Evolutionary conservation across 2,113 vertebrate species (phyloP).

Genomic region (Sula dactylatra): DNA sequence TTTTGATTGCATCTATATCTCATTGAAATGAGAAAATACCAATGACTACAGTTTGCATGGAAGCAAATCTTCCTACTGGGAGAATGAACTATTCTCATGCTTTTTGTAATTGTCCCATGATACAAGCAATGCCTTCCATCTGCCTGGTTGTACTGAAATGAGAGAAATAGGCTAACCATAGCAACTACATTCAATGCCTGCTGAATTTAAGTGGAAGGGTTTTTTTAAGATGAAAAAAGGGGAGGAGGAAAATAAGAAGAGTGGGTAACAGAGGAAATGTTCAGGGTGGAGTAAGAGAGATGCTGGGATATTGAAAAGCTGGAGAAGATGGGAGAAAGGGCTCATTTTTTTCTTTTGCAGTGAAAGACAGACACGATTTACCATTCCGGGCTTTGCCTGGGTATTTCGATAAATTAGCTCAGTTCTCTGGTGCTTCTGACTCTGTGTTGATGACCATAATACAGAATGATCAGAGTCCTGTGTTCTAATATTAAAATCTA

Average conservation of each 20-base stretch:
- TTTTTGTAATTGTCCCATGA: constrained; percentile 6
- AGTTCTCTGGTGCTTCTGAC: neutral
- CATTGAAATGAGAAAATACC: neutral
- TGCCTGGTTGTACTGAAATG: neutral
- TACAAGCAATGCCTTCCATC: neutral
- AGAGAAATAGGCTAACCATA: constrained; percentile 2
- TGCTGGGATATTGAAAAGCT: neutral
- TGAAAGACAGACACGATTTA: neutral
- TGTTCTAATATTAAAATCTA: constrained; percentile 14
- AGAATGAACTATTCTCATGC: neutral
- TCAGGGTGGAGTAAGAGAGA: neutral
- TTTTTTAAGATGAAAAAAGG: neutral
- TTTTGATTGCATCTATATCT: neutral
- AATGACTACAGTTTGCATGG: neutral
- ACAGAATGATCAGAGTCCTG: neutral
- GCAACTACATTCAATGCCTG: neutral
- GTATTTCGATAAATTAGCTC: neutral
- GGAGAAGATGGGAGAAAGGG: neutral
- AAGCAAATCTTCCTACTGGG: constrained; percentile 10
- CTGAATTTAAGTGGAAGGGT: neutral
- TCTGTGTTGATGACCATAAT: neutral
- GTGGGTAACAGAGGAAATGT: neutral
- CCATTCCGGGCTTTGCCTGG: neutral
- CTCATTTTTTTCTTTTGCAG: neutral
- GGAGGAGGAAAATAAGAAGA: neutral